A percentile compares a stretch with the other conserved stretches of the same genome.
Conservation (phyloP, 2,888 invertebrate genomes). For the Cheilosia vernalis region DNA sequence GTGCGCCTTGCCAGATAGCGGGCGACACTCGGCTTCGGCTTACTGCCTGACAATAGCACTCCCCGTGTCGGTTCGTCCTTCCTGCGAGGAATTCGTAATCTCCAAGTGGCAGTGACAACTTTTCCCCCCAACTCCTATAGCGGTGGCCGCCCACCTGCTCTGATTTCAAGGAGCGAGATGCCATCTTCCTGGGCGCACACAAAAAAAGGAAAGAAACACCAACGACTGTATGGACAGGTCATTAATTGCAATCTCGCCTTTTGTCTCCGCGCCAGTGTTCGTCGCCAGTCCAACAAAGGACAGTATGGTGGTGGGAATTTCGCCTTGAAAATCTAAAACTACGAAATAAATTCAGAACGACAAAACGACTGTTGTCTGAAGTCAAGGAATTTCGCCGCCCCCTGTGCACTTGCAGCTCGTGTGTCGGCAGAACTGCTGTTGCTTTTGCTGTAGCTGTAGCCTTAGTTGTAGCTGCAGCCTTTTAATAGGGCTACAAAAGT, state of each 20-base stretch:
- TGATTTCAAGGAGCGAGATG: constrained; percentile 48
- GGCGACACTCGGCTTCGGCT: constrained; percentile 38
- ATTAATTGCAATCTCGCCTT: constrained; percentile 59
- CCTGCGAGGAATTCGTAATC: constrained; percentile 40
- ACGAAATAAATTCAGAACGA: constrained; percentile 57
- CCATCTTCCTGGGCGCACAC: constrained; percentile 19
- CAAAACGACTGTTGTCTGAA: constrained; percentile 34
- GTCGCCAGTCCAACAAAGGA: constrained; percentile 21
- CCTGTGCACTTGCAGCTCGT: constrained; percentile 6
- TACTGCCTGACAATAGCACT: constrained; percentile 59
- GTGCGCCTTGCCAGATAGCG: constrained; percentile 33
- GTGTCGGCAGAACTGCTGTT: neutral
- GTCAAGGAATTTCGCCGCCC: too few relatives aligned
- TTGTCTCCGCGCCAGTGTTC: constrained; percentile 12
- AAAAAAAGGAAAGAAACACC: constrained; percentile 22
- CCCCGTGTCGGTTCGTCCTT: constrained; percentile 29
- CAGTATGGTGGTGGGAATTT: constrained; percentile 33
- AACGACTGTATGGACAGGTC: constrained; percentile 63
- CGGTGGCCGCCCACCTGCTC: constrained; percentile 28
- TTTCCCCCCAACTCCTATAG: neutral
- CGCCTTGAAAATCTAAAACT: constrained; percentile 50
- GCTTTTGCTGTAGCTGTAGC: too few relatives aligned
- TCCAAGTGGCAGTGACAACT: constrained; percentile 32
- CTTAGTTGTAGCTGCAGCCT: neutral
- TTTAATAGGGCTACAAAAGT: constrained; percentile 33